Evolutionary conservation across 30 jellyfish, hydroid and myxozoan genomes (phyloP), one percentile per base, ranked within the genome.

Genomic region (Clytia hemisphaerica): DNA sequence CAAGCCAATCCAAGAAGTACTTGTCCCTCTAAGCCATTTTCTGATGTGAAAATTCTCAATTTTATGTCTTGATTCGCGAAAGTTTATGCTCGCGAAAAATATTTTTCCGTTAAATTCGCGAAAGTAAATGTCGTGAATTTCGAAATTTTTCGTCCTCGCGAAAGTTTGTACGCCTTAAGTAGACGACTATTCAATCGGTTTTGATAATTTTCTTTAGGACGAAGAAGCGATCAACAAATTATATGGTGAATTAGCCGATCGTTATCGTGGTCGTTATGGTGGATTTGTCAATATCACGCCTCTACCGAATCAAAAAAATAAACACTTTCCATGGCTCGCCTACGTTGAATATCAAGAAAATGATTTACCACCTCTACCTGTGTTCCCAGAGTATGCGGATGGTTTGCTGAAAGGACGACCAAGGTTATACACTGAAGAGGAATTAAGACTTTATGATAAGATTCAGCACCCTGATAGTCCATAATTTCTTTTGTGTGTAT

Each of bases 281-380:
- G 95, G 92, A 5, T 90, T 72, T 59, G 93, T 81, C n/a, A 79
- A 72, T 48, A 64, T 86, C 2, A 86, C 96, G 37, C 72, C 34
- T 16, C 54, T 86, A 35, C 94, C 94, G 28, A 34, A 46, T 22
- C 93, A 80, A 35, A 44, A 80, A 27, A 71, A 71, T 38, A 78
- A 40, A 50, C 60, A 33, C 15, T 74, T 35, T 32, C 94, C 94
- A 1, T 6, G 31, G 46, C 54, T 86, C 15, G 96, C 96, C 4
- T 86, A 61, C 63, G 94, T 76, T n/a, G 96, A 86, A 75, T 79
- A 35, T 71, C 85, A 70, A 19, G 92, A 60, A 18, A 79, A 75
- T 59, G 72, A 50, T 6, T 55, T 72, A 4, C 78, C 84, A 27
- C 92, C 94, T 1, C 40, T 86, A 28, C 96, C 96, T 0, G 84